phyloP scores from a whole-genome alignment of 2,113 vertebrate genomes.

The Triplophysa rosa region DNA sequence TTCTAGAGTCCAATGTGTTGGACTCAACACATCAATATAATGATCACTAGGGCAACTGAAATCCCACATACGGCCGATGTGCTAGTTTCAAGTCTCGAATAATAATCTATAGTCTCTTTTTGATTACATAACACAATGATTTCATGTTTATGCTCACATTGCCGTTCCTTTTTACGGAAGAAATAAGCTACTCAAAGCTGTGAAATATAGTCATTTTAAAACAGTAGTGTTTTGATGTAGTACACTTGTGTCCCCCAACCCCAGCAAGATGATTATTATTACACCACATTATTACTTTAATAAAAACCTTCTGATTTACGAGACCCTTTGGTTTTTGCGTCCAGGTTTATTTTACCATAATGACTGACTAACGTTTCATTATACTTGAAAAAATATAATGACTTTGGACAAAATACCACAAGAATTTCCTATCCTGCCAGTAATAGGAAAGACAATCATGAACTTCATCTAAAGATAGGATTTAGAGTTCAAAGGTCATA shows the following conservation, averaged over 20 bases:
- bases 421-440: not conserved
- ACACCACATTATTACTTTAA: too few species aligned
- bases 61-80: not conserved
- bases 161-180: too few species aligned
- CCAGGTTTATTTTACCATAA: not conserved
- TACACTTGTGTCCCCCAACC: too few species aligned
- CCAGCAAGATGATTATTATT: too few species aligned
- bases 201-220: too few species aligned
- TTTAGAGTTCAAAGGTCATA: constrained; percentile 65
- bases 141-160: too few species aligned
- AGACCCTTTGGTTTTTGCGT: not conserved
- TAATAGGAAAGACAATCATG: not conserved
- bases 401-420: not conserved
- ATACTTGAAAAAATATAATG: too few species aligned
- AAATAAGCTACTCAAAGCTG: too few species aligned
- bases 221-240: too few species aligned
- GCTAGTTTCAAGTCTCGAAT: not conserved
- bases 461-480: not conserved
- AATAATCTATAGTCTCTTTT: not conserved
- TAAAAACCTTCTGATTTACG: not conserved
- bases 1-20: not conserved
- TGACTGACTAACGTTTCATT: not conserved
- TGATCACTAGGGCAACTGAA: not conserved
- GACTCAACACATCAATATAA: too few species aligned
- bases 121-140: not conserved